Percentiles rank a stretch among this genome's conserved stretches.
These are phyloP conservation scores for Chrysotoxum bicinctum DNA, from an alignment of 2,888 invertebrate species.

Conservation along the genomic window DNA sequence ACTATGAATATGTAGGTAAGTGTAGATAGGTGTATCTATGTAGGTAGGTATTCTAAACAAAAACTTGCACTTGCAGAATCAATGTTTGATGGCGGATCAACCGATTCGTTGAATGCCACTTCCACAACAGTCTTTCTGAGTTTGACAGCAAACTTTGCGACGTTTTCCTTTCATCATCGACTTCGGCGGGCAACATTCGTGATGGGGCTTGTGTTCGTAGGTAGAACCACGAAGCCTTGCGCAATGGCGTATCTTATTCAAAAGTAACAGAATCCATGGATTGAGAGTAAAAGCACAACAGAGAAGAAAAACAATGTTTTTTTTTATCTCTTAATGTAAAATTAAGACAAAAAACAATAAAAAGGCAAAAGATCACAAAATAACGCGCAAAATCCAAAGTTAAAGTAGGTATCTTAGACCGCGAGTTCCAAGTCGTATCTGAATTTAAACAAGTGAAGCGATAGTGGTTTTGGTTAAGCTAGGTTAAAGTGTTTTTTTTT, in stretches of 20 bases:
- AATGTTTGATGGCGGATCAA: conserved; percentile 50
- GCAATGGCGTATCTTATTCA: conserved; percentile 39
- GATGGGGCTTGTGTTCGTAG: not conserved
- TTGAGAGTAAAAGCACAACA: conserved; percentile 40
- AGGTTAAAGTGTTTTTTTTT: conserved; percentile 26
- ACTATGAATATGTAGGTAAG: not conserved
- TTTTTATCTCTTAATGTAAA: conserved; percentile 3
- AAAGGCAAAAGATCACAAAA: conserved; percentile 52
- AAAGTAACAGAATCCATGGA: conserved; percentile 52
- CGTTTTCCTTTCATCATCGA: conserved; percentile 25
- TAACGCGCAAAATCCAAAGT: conserved; percentile 50
- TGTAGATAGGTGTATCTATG: not conserved
- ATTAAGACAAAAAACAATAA: conserved; percentile 12
- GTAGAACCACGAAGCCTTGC: conserved; percentile 37
- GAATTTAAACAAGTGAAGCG: conserved; percentile 22
- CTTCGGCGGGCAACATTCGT: not conserved
- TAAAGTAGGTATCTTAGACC: conserved; percentile 29
- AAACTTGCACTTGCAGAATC: conserved; percentile 56
- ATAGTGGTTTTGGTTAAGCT: conserved; percentile 28
- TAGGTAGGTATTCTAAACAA: not conserved
- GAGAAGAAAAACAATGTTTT: conserved; percentile 20
- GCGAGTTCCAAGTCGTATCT: conserved; percentile 34
- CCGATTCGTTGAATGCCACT: conserved; percentile 63
- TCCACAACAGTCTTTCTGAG: conserved; percentile 59
- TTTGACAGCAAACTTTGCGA: conserved; percentile 53